Base-by-base conservation (phyloP, 2,113 vertebrate genomes). In the Caracal caracal region DNA sequence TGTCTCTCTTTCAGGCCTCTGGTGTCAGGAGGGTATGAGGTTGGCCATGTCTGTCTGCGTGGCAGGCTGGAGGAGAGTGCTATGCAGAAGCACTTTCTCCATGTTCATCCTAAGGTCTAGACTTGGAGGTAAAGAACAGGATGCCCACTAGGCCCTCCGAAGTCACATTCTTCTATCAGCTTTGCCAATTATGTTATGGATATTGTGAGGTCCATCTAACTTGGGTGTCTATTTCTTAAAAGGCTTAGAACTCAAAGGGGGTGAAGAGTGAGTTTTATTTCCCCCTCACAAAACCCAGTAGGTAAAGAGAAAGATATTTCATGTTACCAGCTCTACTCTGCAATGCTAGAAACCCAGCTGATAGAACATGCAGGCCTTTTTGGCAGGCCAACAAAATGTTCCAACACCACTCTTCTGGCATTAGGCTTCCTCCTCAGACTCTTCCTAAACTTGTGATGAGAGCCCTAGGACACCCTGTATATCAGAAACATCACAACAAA, bases 401-500 rank as follows among this genome's bases (percentile, higher is more conserved):
- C 10, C 13, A 92, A 80, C 33, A 37, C 81, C 35, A 63, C 33
- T 80, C 80, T 78, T 95, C 73, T 78, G 80, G 68, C 40, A 53
- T 68, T 61, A 40, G 22, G 37, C 10, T 80, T 88, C 37, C 75
- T 87, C 56, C 17, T 68, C 71, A 88, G 61, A 35, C 28, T 79
- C 35, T 71, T 70, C 28, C 70, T n/a, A 47, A 88, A 83, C 40
- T 73, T 93, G 61, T 82, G 63, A 71, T 84, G 78, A 95, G 88
- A 90, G 91, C 30, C 22, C 15, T 66, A 22, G 65, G 75, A 47
- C 56, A 93, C 80, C 76, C 93, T 79, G 10, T 78, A 87, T 90
- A 65, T 94, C 85, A 95, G 88, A 90, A 83, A 47, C 51, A 78
- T 80, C 51, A 81, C 28, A 91, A 53, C 2, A 88, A 71, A 70